Base-by-base conservation (phyloP, 1,140 invertebrate species). In the Bombus vancouverensis region DNA sequence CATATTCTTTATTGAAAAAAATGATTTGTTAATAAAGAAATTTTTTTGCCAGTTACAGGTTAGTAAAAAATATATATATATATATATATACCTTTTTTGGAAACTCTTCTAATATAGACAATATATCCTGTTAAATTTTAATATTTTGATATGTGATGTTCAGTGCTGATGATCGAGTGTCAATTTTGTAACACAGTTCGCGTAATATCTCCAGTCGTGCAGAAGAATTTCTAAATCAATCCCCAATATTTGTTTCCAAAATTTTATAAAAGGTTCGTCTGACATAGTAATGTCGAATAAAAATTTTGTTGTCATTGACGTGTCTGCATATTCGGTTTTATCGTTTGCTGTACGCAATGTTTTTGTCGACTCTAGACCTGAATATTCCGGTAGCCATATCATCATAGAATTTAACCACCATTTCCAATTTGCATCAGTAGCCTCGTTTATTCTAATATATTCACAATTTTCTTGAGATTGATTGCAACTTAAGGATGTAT, bases 341-440 rank as follows among this genome's bases (percentile, higher is more conserved):
- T 89, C 79, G 2, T 90, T 88, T 44, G 25, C 59, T 66, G 77
- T 39, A 6, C 71, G 44, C 18, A 71, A 80, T 9, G 39, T 75
- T 32, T 57, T 44, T 70, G 85, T 83, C 22, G 87, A 79, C n/a
- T 88, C 79, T 4, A 88, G 86, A 22, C 75, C 79, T 13, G 94
- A 95, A 28, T 93, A 92, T 87, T 94, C 90, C 8, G 94, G 91
- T 70, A 96, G 74, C 95, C 95, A 96, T 57, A 91, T 95, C 92
- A 95, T 94, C 9, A 94, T 89, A 1, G 95, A 94, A 87, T 94
- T 91, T 62, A 94, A 90, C 95, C 95, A 96, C 95, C 95, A 96
- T 82, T 96, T 93, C 94, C 95, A 95, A 32, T 83, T 80, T 8
- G 90, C 62, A 53, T 90, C 37, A 78, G 83, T 75, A 34, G 47